These are phyloP conservation scores for Meta bourneti DNA, from an alignment of 2,888 invertebrate genomes.

Conservation along the genomic window DNA sequence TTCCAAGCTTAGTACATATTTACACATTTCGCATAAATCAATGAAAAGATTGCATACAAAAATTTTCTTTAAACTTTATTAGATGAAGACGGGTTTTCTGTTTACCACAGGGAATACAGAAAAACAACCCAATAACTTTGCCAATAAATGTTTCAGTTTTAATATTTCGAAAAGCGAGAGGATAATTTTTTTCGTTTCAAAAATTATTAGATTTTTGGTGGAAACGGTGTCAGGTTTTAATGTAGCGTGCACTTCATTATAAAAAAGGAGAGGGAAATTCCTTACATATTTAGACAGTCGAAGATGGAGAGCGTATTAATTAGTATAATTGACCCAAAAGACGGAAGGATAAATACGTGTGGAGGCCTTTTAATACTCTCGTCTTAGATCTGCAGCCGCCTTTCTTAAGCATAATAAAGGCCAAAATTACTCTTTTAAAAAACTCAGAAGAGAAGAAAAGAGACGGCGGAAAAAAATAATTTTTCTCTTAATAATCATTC, in stretches of 20 bases:
- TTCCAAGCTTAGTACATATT: too few relatives aligned
- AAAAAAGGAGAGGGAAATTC: conserved; percentile 7
- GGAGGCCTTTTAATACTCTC: conserved; percentile 13
- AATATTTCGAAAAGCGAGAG: too few relatives aligned
- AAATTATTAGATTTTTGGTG: background rate
- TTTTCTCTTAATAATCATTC: conserved; percentile 72
- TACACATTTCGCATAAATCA: too few relatives aligned
- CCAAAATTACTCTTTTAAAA: conserved; percentile 43
- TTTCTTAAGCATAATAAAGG: conserved; percentile 52
- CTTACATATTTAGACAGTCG: conserved; percentile 12
- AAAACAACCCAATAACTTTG: background rate
- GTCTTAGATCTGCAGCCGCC: background rate
- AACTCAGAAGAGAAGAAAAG: conserved; percentile 2
- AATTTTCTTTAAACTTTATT: background rate
- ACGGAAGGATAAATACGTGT: conserved; percentile 4
- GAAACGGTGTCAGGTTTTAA: conserved; percentile 18
- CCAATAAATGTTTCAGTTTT: background rate
- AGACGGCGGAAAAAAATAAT: conserved; percentile 37
- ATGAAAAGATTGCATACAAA: background rate
- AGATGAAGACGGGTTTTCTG: background rate
- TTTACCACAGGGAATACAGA: background rate
- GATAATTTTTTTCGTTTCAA: background rate
- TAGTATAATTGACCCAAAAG: conserved; percentile 44
- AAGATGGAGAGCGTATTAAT: conserved; percentile 48
- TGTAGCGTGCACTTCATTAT: background rate